phyloP scores from a whole-genome alignment of 1,140 invertebrate genomes.

The Drosophila albomicans region DNA sequence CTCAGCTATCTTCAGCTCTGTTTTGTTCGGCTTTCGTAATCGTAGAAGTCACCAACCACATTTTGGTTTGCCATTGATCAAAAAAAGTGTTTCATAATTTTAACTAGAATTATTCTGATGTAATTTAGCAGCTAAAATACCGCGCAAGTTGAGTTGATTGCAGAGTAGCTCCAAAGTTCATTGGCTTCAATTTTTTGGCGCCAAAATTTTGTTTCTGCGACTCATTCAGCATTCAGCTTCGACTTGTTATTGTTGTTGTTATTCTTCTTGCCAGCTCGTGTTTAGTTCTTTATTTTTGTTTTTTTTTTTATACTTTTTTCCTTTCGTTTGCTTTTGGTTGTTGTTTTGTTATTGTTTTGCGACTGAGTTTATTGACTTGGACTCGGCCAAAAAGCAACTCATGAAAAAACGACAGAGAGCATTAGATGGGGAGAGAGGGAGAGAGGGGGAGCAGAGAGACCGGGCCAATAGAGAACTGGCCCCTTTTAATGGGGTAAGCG shows the following conservation, averaged over 20 bases:
- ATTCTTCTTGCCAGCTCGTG: conserved; percentile 36
- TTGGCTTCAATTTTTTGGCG: conserved; percentile 43
- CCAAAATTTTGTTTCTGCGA: conserved; percentile 34
- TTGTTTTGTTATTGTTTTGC: conserved; percentile 15
- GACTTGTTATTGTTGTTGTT: conserved; percentile 16
- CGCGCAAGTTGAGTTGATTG: not conserved
- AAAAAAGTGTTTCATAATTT: no score
- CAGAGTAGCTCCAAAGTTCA: conserved; percentile 39
- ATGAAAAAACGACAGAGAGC: not conserved
- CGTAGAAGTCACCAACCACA: no score
- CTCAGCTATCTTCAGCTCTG: no score
- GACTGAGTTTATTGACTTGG: conserved; percentile 49
- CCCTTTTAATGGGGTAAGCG: conserved; percentile 36
- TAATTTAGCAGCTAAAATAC: not conserved
- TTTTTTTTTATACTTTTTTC: conserved; percentile 10
- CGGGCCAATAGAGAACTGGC: conserved; percentile 14
- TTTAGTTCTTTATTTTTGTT: conserved; percentile 23
- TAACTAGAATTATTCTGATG: not conserved
- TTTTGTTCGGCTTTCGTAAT: no score
- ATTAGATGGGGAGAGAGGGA: not conserved
- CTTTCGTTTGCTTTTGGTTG: conserved; percentile 27
- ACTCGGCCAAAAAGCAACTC: conserved; percentile 31
- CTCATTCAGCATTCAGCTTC: conserved; percentile 19
- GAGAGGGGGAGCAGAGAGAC: not conserved
- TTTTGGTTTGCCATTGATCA: no score